phyloP scores from a whole-genome alignment of 2,113 vertebrate genomes.

The Mormyrus iriodes region DNA sequence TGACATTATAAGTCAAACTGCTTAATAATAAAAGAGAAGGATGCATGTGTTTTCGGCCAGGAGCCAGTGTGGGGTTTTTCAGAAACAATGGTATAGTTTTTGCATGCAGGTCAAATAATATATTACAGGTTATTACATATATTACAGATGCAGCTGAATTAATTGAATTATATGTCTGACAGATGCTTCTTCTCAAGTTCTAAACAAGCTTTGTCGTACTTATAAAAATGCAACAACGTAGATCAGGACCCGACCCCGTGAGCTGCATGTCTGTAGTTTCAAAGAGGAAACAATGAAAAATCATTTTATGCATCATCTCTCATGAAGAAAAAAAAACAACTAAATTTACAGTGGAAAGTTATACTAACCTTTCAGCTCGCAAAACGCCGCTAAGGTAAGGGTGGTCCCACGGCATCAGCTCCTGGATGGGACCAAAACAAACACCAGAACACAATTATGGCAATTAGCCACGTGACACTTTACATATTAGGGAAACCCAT shows the following conservation, averaged over 20 bases:
- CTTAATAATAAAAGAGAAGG: background rate
- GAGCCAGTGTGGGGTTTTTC: background rate
- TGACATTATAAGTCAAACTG: background rate
- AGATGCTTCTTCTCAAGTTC: background rate
- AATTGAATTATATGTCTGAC: background rate
- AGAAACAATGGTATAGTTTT: background rate
- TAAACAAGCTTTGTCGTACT: background rate
- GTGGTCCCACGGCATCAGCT: constrained; percentile 95
- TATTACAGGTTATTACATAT: background rate
- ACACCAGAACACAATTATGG: background rate
- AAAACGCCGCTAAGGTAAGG: constrained; percentile 85
- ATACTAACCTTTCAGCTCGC: constrained; percentile 83
- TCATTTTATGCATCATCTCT: background rate
- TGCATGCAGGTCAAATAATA: background rate
- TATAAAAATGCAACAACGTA: background rate
- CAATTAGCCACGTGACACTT: background rate
- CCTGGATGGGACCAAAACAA: constrained; percentile 53
- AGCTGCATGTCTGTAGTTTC: background rate
- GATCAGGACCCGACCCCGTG: background rate
- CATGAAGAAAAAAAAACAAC: background rate
- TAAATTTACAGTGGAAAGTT: background rate
- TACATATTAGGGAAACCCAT: background rate
- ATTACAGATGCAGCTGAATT: background rate
- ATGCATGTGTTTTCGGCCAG: background rate
- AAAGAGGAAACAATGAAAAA: background rate